Evolutionary conservation across 1,140 invertebrate genomes (phyloP), one percentile per base, ranked within the genome.

Genomic region (Acarapis woodi): DNA sequence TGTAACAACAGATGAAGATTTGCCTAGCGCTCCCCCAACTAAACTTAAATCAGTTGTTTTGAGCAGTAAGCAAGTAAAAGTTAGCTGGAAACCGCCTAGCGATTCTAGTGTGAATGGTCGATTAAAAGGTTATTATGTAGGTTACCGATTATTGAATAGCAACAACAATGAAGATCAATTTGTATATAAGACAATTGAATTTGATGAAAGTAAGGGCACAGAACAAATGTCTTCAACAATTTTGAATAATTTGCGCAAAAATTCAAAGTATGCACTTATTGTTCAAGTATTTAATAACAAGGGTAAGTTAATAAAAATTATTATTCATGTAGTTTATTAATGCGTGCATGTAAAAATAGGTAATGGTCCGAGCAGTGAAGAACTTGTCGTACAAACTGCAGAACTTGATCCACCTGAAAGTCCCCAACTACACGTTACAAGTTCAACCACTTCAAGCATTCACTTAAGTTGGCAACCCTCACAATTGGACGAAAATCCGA

Each of bases 221-320:
- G 18, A 32, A 32, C 14, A 14, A 2, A 32, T 25, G 6, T 25
- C 24, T 8, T 25, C 12, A 8, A 8, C 28, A 1, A 25, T 25
- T 5, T 6, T 25, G 24, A 25, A 6, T 5, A 25, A n/a, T n/a
- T n/a, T n/a, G n/a, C n/a, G n/a, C n/a, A n/a, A n/a, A n/a, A n/a
- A n/a, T 15, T 42, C 43, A 12, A 41, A 45, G 20, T 48, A 48
- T 38, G 25, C 12, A 8, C 32, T 48, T 15, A 33, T 44, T n/a
- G 74, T 93, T 0, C 79, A 87, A 53, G 79, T 82, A 2, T 88
- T 79, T 50, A 94, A 90, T 47, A 73, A 71, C 24, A 64, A 77
- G 43, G 85, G 83, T 1, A n/a, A n/a, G n/a, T n/a, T n/a, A n/a
- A n/a, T n/a, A n/a, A n/a, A n/a, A n/a, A n/a, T 67, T 72, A 14